phyloP scores from a whole-genome alignment of 2,888 invertebrate genomes.

The Cheilosia grossa region DNA sequence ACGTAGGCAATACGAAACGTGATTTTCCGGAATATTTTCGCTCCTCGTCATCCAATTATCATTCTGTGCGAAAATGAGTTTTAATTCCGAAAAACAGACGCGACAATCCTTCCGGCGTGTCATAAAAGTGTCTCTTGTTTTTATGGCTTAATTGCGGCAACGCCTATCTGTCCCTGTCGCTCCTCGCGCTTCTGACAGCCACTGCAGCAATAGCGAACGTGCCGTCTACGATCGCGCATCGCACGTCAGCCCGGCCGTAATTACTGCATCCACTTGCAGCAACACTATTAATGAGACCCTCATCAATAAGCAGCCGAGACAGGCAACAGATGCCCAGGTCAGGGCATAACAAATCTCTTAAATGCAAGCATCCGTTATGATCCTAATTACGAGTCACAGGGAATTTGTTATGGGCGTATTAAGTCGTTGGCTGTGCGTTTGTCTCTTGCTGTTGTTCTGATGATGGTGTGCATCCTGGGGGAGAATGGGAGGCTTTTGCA shows the following conservation, averaged over 20 bases:
- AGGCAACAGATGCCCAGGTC: slow-evolving; percentile 64
- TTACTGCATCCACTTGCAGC: slow-evolving; percentile 59
- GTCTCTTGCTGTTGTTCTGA: not conserved
- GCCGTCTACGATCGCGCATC: slow-evolving; percentile 60
- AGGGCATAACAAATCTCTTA: slow-evolving; percentile 70
- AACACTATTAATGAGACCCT: slow-evolving; percentile 67
- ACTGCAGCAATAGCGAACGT: slow-evolving; percentile 32
- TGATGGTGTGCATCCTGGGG: slow-evolving; percentile 24
- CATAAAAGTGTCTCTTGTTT: slow-evolving; percentile 74
- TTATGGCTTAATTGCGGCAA: slow-evolving; percentile 71
- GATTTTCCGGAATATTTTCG: slow-evolving; percentile 75
- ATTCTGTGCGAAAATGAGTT: slow-evolving; percentile 75
- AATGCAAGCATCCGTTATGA: slow-evolving; percentile 66
- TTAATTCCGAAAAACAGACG: slow-evolving; percentile 75
- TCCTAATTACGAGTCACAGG: slow-evolving; percentile 68
- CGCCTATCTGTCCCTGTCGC: slow-evolving; percentile 42
- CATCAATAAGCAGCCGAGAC: slow-evolving; percentile 68
- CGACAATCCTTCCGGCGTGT: slow-evolving; percentile 74
- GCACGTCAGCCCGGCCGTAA: slow-evolving; percentile 52
- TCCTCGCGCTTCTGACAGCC: not conserved
- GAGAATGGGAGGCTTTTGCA: slow-evolving; percentile 20
- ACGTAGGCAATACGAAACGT: slow-evolving; percentile 75
- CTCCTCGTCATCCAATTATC: slow-evolving; percentile 75
- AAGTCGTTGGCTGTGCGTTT: slow-evolving; percentile 41
- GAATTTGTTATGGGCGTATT: slow-evolving; percentile 61